Percentiles rank a stretch among this genome's conserved stretches.
Evolutionary conservation across 2,797 vertebrate species (phyloP).

Genomic region (Microhierax caerulescens): DNA sequence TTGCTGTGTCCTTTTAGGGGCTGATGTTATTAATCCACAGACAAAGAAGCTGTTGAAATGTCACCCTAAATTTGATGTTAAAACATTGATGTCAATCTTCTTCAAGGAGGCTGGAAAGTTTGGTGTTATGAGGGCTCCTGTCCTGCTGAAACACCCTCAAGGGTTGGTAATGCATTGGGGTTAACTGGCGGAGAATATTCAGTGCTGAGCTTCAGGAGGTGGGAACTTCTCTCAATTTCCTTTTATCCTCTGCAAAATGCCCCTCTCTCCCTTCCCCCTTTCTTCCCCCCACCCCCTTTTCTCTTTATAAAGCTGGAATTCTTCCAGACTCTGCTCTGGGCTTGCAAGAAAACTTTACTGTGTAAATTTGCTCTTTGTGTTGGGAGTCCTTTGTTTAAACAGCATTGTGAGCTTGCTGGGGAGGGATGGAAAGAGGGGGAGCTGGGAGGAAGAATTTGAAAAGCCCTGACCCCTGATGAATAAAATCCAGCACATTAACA

Average conservation of each 20-base stretch:
- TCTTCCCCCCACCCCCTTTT: constrained; percentile 1
- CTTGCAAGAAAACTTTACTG: constrained; percentile 88
- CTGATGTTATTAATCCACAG: not conserved
- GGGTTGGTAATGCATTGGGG: not conserved
- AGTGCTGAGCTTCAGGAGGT: constrained; percentile 56
- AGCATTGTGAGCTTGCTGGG: constrained; percentile 88
- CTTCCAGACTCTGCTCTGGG: constrained; percentile 87
- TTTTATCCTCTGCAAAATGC: constrained; percentile 67
- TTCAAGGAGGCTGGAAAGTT: not conserved
- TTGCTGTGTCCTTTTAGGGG: not conserved
- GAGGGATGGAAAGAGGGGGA: constrained; percentile 79
- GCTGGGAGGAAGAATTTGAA: constrained; percentile 78
- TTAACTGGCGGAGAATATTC: constrained; percentile 44
- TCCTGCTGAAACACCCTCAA: not conserved
- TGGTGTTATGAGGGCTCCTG: not conserved
- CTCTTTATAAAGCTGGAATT: constrained; percentile 80
- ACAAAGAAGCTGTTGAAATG: not conserved
- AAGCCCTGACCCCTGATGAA: constrained; percentile 77
- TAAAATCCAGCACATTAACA: constrained; percentile 74
- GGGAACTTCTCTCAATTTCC: constrained; percentile 64
- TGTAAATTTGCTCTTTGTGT: constrained; percentile 92
- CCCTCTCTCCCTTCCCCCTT: constrained; percentile 47
- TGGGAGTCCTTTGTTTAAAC: constrained; percentile 87
- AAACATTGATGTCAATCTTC: not conserved
- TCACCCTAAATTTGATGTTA: not conserved